Evolutionary conservation across 2,888 invertebrate genomes (phyloP), one percentile per base, ranked within the genome.

Genomic region (Metellina segmentata): DNA sequence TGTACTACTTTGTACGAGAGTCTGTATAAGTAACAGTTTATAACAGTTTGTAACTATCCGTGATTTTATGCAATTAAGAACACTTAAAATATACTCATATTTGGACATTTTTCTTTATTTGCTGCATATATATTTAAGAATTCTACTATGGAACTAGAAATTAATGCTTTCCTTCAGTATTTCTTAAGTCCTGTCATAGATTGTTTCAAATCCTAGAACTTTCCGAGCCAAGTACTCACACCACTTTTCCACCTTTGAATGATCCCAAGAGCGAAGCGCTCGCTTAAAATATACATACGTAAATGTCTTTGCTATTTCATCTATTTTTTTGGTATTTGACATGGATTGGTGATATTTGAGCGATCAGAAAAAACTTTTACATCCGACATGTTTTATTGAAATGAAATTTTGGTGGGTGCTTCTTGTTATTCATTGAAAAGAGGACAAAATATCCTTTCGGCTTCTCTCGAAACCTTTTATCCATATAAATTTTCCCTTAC

Each of bases 351-450:
- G 79, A 87, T 81, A 87, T 87, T 81, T 53, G 71, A 87, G 79
- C 16, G 8, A 71, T 87, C 79, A 9, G 51, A 52, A 48, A 71
- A 78, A 74, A 48, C 48, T 79, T 72, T 81, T 72, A 72, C n/a
- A 87, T 72, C 52, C 61, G 61, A 20, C 72, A 71, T 72, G 72
- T 87, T 87, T 79, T 87, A 87, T 87, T 87, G 87, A 87, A 87
- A 87, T 81, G 79, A 81, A 81, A 81, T 52, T 87, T 81, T 34
- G 61, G 72, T 61, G 34, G 53, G 70, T 11, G 53, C 71, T 52
- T 87, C 71, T 78, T 81, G 52, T 77, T 85, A 85, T 87, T 81
- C 79, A 78, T 70, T 19, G 51, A 71, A 70, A 51, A 51, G 74
- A 86, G 52, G 6, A 52, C 69, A 20, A 49, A 79, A 19, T 53